Percentiles rank a stretch among this genome's conserved stretches.
Evolutionary conservation across 2,888 invertebrate species (phyloP).

Genomic region (Heteromurus nitidus): DNA sequence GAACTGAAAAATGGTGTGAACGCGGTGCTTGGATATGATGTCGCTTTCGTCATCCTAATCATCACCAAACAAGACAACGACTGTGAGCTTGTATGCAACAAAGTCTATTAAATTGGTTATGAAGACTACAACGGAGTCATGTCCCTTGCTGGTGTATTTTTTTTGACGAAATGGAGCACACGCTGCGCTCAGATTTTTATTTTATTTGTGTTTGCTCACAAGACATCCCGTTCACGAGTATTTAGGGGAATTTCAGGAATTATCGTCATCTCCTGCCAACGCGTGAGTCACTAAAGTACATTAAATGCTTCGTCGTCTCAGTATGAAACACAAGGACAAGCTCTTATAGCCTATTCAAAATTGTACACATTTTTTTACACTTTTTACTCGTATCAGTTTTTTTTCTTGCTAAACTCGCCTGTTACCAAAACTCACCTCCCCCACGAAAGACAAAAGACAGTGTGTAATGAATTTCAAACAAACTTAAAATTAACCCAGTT

Average conservation of each 20-base stretch:
- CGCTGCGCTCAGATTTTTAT: too few relatives aligned
- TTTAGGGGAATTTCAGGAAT: not conserved
- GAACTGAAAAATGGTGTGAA: not conserved
- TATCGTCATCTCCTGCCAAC: too few relatives aligned
- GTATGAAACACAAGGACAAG: too few relatives aligned
- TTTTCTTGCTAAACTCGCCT: not conserved
- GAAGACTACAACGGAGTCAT: not conserved
- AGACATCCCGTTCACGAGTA: not conserved
- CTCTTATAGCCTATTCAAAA: too few relatives aligned
- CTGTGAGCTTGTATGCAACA: not conserved
- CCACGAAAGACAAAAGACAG: not conserved
- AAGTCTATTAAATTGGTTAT: conserved; percentile 2
- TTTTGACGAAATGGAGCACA: conserved; percentile 1
- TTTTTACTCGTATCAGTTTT: not conserved
- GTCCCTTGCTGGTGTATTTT: not conserved
- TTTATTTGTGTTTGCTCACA: not conserved
- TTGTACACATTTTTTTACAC: not conserved
- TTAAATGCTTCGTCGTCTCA: too few relatives aligned
- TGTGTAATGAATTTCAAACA: not conserved
- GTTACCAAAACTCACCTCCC: too few relatives aligned
- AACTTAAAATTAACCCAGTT: conserved; percentile 12
- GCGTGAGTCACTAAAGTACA: too few relatives aligned
- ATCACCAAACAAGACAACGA: not conserved
- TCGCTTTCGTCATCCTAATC: not conserved
- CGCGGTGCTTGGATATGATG: not conserved